Evolutionary conservation across 2,888 invertebrate genomes (phyloP).

Genomic region (Pogonocherus hispidulus): DNA sequence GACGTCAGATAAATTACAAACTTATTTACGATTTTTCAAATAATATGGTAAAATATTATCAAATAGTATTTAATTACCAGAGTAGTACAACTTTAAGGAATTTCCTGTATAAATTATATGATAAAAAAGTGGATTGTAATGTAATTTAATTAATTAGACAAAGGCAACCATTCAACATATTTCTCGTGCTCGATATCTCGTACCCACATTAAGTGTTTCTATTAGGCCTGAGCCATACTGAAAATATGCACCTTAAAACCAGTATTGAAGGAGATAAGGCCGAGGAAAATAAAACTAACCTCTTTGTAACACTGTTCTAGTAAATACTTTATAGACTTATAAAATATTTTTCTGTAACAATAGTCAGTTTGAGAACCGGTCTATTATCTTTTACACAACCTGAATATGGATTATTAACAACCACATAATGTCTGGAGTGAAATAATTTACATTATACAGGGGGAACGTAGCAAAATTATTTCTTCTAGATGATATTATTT

Average conservation of each 20-base stretch:
- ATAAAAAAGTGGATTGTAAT: not conserved
- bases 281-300: constrained; percentile 22
- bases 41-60: no score
- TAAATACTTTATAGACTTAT: constrained; percentile 31
- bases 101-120: not conserved
- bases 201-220: constrained; percentile 14
- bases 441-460: constrained; percentile 31
- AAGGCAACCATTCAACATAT: constrained; percentile 1
- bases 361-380: constrained; percentile 31
- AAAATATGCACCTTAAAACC: constrained; percentile 22
- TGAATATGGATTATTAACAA: constrained; percentile 34
- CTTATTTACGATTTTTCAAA: no score
- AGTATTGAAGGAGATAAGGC: constrained; percentile 29
- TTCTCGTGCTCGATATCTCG: not conserved
- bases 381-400: constrained; percentile 32
- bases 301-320: constrained; percentile 28
- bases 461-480: constrained; percentile 2
- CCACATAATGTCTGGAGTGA: constrained; percentile 24
- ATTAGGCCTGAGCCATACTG: constrained; percentile 14
- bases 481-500: not conserved
- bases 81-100: not conserved
- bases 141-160: constrained; percentile 3
- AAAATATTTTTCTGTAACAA: constrained; percentile 32
- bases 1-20: no score
- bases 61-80: no score